Base-by-base conservation (phyloP, 2,888 invertebrate species). In the Tiliacea citrago region DNA sequence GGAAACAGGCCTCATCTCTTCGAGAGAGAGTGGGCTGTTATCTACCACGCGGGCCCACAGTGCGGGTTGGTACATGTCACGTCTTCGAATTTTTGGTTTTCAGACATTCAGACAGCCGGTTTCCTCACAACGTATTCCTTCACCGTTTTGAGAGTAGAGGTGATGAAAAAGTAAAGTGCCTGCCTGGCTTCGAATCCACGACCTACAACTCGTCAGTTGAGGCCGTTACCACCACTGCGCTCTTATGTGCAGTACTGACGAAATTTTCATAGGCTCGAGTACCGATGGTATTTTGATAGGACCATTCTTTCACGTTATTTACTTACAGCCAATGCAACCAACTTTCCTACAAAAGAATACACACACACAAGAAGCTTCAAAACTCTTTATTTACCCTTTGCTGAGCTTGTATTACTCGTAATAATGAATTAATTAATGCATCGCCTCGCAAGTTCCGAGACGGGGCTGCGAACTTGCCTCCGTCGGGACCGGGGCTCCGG, bases 351-450 rank as follows among this genome's bases (percentile, higher is more conserved):
- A 76, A 68, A 58, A 47, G 1, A 67, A n/a, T 42, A 29, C 13
- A 47, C 4, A 24, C 24, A 71, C 39, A 60, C 60, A 68, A 55
- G 10, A 55, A 65, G 13, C 12, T 74, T 70, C 2, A 65, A 58
- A 73, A 78, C 65, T 57, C 55, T 58, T 12, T 74, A 77, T 82
- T 73, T 82, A 75, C 57, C 62, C 39, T 74, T 83, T 58, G 55
- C 76, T 67, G 58, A 77, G 67, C 82, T 86, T 67, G 86, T 88
- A 92, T 94, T 93, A n/a, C n/a, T n/a, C n/a, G n/a, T n/a, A 93
- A 93, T 94, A 93, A 92, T 93, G 82, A 93, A 94, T 93, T 94
- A 94, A 94, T 94, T 93, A 94, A 94, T 95, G 92, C 93, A 94
- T 93, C 90, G 91, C 89, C 87, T 88, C 39, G 76, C 51, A 91